These are phyloP conservation scores for Parnassius smintheus DNA, from an alignment of 2,888 invertebrate species.

Conservation along the genomic window DNA sequence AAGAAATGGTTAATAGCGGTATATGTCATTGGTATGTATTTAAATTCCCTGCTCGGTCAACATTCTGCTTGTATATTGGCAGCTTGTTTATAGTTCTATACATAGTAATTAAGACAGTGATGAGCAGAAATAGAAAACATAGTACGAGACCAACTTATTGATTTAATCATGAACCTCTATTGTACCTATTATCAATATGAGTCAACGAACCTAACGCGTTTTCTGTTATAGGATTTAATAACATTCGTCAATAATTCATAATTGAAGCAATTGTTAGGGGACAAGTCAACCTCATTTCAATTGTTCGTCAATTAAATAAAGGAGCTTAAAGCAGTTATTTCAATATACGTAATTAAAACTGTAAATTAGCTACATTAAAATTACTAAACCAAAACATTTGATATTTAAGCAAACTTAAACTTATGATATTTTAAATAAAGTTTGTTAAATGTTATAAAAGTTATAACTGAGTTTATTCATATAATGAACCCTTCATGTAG, in stretches of 20 bases:
- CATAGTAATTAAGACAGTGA: background rate
- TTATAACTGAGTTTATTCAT: too few species aligned
- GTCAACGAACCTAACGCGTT: background rate
- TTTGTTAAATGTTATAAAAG: too few species aligned
- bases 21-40: too few species aligned
- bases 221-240: slow-evolving; percentile 38
- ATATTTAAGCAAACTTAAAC: too few species aligned
- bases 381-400: too few species aligned
- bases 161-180: background rate
- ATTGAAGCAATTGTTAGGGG: slow-evolving; percentile 54
- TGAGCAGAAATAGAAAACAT: background rate
- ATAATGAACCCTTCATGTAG: too few species aligned
- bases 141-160: background rate
- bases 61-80: too few species aligned
- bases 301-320: slow-evolving; percentile 37
- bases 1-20: too few species aligned
- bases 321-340: background rate
- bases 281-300: slow-evolving; percentile 46
- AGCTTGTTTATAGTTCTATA: too few species aligned
- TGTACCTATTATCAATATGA: slow-evolving; percentile 2
- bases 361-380: background rate
- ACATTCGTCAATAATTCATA: slow-evolving; percentile 51
- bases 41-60: too few species aligned
- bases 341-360: slow-evolving; percentile 13
- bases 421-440: too few species aligned